phyloP scores from a whole-genome alignment of 2,113 vertebrate species.

The Phalacrocorax aristotelis region DNA sequence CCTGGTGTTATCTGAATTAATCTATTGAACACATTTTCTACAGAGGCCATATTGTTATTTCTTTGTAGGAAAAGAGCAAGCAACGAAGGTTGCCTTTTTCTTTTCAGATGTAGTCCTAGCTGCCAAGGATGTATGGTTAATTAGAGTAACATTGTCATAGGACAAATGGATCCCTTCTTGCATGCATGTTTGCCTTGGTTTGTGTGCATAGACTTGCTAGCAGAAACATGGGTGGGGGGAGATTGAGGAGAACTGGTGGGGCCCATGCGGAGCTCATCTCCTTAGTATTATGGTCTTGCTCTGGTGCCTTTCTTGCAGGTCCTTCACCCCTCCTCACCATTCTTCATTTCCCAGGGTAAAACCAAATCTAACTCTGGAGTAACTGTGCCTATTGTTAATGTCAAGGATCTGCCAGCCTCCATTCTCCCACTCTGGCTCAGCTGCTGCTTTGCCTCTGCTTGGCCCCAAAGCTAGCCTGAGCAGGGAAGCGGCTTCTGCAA shows the following conservation, averaged over 20 bases:
- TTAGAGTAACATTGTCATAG: background rate
- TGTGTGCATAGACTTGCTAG: background rate
- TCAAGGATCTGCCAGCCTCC: background rate
- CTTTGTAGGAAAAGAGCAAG: background rate
- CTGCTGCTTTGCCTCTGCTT: background rate
- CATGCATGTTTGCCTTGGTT: background rate
- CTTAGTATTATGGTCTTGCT: background rate
- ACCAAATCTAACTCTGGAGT: background rate
- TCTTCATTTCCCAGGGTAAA: background rate
- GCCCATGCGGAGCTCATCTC: background rate
- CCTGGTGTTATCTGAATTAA: background rate
- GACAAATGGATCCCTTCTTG: background rate
- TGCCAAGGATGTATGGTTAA: background rate
- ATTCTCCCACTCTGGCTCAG: rapidly evolving
- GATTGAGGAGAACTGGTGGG: background rate
- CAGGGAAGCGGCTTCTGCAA: background rate
- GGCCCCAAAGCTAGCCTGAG: background rate
- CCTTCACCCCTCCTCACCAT: background rate
- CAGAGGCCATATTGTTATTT: background rate
- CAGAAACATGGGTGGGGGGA: background rate
- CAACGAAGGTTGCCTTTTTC: background rate
- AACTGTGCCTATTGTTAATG: background rate
- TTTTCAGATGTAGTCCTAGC: background rate
- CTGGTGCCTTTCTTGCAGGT: background rate
- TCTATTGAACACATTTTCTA: background rate